phyloP scores from a whole-genome alignment of 2,888 invertebrate species.

The Thalpophila matura region DNA sequence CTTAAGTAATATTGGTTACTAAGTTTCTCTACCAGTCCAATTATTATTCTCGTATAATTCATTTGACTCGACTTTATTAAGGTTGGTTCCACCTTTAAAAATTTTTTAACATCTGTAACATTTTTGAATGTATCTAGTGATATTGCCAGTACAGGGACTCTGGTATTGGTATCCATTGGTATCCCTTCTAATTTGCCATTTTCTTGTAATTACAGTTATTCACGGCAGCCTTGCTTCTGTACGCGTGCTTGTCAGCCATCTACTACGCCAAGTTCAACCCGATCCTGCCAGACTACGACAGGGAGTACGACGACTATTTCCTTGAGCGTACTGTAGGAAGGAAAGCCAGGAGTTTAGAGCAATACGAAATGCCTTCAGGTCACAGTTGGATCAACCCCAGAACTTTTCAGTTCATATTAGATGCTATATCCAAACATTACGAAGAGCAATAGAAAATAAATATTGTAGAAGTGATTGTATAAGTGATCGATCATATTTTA shows the following conservation, averaged over 20 bases:
- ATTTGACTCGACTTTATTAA: no score
- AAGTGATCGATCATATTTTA: slow-evolving; percentile 29
- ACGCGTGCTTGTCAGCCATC: slow-evolving; percentile 96
- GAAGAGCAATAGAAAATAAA: slow-evolving; percentile 68
- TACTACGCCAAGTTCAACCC: slow-evolving; percentile 97
- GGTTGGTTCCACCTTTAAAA: no score
- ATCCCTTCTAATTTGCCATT: neutral
- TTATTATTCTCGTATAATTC: no score
- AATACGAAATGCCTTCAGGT: slow-evolving; percentile 81
- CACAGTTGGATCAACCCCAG: slow-evolving; percentile 91
- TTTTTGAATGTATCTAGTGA: no score
- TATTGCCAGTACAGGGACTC: no score
- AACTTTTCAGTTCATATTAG: slow-evolving; percentile 93
- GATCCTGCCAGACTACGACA: slow-evolving; percentile 94
- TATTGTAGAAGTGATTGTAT: neutral
- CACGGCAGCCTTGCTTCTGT: slow-evolving; percentile 95
- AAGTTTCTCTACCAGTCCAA: no score
- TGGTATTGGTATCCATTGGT: neutral
- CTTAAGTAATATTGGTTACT: no score
- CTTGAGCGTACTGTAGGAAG: slow-evolving; percentile 92
- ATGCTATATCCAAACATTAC: slow-evolving; percentile 86
- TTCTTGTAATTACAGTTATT: slow-evolving; percentile 92
- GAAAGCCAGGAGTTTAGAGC: slow-evolving; percentile 82
- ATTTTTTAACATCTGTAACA: no score
- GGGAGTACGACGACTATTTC: slow-evolving; percentile 94